Conservation (phyloP, 2,797 vertebrate species). For the Poeciliopsis presidionis region DNA sequence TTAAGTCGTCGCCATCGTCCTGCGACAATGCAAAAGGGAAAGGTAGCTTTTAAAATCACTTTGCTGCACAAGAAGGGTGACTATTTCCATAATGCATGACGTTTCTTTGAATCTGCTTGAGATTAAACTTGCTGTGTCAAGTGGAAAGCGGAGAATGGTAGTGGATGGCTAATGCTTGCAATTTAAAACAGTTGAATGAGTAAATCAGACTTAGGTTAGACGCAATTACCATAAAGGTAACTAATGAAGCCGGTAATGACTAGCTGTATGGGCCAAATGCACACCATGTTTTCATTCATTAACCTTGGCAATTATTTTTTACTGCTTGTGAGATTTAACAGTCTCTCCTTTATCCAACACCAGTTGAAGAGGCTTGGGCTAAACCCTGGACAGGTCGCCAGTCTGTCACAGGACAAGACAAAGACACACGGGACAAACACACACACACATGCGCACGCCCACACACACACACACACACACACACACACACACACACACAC, state of each 20-base stretch:
- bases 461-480: too few species aligned
- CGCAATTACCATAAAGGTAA: neutral
- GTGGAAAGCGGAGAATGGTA: neutral
- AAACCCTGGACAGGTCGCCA: neutral
- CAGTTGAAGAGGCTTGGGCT: neutral
- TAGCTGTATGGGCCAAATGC: neutral
- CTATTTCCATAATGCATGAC: neutral
- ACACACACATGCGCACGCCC: too few species aligned
- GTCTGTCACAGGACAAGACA: neutral
- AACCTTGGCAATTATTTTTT: neutral
- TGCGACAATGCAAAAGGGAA: neutral
- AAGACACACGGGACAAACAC: neutral
- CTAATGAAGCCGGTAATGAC: constrained; percentile 1
- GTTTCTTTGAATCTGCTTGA: neutral
- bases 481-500: too few species aligned
- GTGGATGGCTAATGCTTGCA: neutral
- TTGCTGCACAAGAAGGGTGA: neutral
- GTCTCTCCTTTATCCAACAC: neutral
- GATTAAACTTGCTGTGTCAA: neutral
- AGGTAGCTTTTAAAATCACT: neutral
- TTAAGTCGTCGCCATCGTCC: neutral
- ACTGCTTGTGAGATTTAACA: neutral
- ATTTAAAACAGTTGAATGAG: neutral
- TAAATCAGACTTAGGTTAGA: neutral
- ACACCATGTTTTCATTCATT: neutral